A percentile compares a stretch with the other conserved stretches of the same genome.
These are phyloP conservation scores for Ginglymostoma cirratum DNA, from an alignment of 2,113 vertebrate species.

Conservation along the genomic window DNA sequence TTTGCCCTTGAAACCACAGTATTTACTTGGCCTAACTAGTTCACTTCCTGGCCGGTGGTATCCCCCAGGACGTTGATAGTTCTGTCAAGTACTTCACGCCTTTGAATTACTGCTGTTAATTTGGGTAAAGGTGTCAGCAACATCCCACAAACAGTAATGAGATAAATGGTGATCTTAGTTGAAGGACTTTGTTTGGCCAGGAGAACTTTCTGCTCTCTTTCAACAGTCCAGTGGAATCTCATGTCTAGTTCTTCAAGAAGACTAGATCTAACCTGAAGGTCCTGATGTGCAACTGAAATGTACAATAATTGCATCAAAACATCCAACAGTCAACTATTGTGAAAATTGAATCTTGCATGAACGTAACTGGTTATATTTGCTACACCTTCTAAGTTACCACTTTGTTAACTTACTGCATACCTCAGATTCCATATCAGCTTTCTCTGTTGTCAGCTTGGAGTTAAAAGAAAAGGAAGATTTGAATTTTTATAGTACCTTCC, in stretches of 20 bases:
- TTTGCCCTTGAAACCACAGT: too few species aligned
- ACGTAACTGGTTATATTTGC: not conserved
- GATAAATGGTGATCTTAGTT: not conserved
- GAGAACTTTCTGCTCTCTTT: not conserved
- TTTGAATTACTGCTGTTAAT: not conserved
- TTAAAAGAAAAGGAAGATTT: not conserved
- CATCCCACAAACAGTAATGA: not conserved
- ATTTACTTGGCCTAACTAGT: too few species aligned
- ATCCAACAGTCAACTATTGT: not conserved
- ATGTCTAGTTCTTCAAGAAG: not conserved
- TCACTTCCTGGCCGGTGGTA: too few species aligned
- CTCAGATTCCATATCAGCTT: not conserved
- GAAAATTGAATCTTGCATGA: not conserved
- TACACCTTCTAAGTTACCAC: not conserved
- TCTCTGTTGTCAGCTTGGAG: not conserved
- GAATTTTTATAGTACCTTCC: not conserved
- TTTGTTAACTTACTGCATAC: not conserved
- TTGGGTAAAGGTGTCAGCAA: not conserved
- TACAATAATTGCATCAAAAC: not conserved
- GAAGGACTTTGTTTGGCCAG: not conserved
- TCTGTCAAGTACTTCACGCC: not conserved
- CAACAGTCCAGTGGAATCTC: not conserved
- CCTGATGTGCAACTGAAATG: not conserved
- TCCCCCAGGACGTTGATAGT: too few species aligned
- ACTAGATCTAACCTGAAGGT: not conserved